Conservation (phyloP, 2,888 invertebrate species). For the Sphaerophoria taeniata region DNA sequence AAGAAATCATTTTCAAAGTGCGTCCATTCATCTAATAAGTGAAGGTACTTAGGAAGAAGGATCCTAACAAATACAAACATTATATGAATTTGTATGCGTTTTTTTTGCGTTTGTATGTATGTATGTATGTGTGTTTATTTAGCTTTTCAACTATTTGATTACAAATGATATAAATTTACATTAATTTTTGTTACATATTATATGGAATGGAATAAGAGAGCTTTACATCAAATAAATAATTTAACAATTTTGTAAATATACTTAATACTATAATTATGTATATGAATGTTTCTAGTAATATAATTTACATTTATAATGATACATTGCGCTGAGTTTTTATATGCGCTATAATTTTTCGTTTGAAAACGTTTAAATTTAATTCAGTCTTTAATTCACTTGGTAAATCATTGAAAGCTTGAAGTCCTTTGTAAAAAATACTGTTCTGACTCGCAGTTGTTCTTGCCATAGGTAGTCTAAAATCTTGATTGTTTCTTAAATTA, state of each 20-base stretch:
- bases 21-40: slow-evolving; percentile 48
- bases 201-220: neutral
- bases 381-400: neutral
- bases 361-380: neutral
- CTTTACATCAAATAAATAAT: neutral
- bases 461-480: neutral
- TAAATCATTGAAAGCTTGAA: too few species aligned
- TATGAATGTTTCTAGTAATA: too few species aligned
- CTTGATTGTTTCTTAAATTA: too few species aligned
- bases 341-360: neutral
- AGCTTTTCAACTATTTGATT: too few species aligned
- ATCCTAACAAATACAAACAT: too few species aligned
- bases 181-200: neutral
- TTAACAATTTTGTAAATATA: neutral
- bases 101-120: too few species aligned
- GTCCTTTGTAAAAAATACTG: too few species aligned
- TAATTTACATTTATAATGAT: slow-evolving; percentile 1
- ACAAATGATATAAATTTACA: neutral
- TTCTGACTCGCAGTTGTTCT: too few species aligned
- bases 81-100: too few species aligned
- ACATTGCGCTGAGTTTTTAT: neutral
- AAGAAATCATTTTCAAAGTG: slow-evolving; percentile 16
- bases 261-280: too few species aligned
- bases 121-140: neutral
- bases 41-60: too few species aligned